A percentile compares a stretch with the other conserved stretches of the same genome.
Evolutionary conservation across 2,888 invertebrate genomes (phyloP).

Genomic region (Agriopis marginaria): DNA sequence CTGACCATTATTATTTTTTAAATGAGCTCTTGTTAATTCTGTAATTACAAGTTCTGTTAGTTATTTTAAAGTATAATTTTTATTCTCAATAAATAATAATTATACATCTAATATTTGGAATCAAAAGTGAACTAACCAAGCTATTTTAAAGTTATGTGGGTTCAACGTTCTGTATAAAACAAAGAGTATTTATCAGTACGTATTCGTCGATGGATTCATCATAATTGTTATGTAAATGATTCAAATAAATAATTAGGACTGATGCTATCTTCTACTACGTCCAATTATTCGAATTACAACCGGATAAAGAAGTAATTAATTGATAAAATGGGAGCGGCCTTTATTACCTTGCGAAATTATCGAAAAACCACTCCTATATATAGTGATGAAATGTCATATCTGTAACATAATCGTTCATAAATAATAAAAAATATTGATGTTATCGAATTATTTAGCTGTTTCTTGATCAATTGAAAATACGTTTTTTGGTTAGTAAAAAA

Average conservation of each 20-base stretch:
- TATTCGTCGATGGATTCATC: constrained; percentile 2
- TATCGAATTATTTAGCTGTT: neutral
- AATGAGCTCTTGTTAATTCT: neutral
- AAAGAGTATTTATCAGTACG: constrained; percentile 3
- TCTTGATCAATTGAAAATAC: neutral
- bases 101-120: no score
- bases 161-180: constrained; percentile 4
- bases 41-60: neutral
- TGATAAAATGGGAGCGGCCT: constrained; percentile 22
- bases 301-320: constrained; percentile 22
- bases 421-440: neutral
- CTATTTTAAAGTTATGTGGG: neutral
- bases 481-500: no score
- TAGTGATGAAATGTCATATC: neutral
- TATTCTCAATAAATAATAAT: no score
- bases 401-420: constrained; percentile 4
- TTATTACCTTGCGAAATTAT: constrained; percentile 17
- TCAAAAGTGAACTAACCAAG: no score
- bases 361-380: constrained; percentile 13
- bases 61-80: no score
- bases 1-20: neutral
- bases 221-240: constrained; percentile 14
- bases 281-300: constrained; percentile 20
- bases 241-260: constrained; percentile 9
- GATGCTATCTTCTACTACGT: constrained; percentile 14